phyloP scores from a whole-genome alignment of 2,888 invertebrate species.

The Pseudoips prasinana region DNA sequence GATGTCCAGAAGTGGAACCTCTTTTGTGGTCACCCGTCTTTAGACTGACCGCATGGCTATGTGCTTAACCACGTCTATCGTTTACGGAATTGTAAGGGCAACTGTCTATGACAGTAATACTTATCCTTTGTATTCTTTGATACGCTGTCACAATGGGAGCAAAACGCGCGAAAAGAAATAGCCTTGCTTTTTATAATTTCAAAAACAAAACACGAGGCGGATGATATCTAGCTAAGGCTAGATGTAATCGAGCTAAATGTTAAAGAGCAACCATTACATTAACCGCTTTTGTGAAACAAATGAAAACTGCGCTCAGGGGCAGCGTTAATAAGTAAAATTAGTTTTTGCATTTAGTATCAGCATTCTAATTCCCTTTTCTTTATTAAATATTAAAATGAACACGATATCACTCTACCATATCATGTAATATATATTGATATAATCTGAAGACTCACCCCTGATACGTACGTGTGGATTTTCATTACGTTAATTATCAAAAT shows the following conservation, averaged over 20 bases:
- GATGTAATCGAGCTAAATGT: conserved; percentile 67
- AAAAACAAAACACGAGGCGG: conserved; percentile 38
- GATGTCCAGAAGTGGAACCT: too few relatives aligned
- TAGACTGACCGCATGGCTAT: too few relatives aligned
- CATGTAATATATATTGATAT: too few relatives aligned
- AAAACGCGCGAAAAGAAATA: conserved; percentile 17
- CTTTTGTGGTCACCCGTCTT: too few relatives aligned
- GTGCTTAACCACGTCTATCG: too few relatives aligned
- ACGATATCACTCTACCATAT: too few relatives aligned
- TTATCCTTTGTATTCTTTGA: neutral
- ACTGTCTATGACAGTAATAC: too few relatives aligned
- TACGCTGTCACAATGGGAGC: conserved; percentile 13
- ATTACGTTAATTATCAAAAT: too few relatives aligned
- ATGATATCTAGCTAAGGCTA: conserved; percentile 45
- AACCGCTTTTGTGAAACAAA: conserved; percentile 69
- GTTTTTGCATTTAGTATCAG: conserved; percentile 39
- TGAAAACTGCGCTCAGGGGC: conserved; percentile 62
- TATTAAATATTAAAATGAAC: too few relatives aligned
- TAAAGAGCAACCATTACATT: conserved; percentile 64
- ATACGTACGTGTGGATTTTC: too few relatives aligned
- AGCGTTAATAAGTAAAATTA: conserved; percentile 46
- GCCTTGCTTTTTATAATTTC: conserved; percentile 36
- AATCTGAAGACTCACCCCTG: too few relatives aligned
- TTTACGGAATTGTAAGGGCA: too few relatives aligned
- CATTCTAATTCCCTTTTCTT: conserved; percentile 25